Evolutionary conservation across 2,888 invertebrate genomes (phyloP), one percentile per base, ranked within the genome.

Genomic region (Microdon myrmicae): DNA sequence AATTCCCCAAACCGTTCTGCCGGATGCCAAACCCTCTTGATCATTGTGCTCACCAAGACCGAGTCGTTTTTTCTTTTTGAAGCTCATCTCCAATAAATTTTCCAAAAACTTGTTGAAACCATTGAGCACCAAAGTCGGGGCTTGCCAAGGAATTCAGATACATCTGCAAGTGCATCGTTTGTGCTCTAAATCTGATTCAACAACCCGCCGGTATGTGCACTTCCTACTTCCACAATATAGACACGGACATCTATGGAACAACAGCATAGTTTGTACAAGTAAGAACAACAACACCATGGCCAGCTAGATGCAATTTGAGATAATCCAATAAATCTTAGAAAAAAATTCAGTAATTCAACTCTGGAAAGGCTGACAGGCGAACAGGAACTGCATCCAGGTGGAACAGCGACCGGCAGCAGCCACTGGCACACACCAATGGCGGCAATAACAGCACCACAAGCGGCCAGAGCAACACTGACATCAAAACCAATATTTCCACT

Each of bases 401-500:
- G 4, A n/a, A 8, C 13, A 8, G 14, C 31, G 13, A 31, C 23
- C 16, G n/a, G n/a, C n/a, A 10, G 6, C 23, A 41, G 29, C 14
- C 12, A 35, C 26, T 34, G 16, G 20, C 41, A 25, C 9, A 10
- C 25, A 37, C 22, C 12, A 39, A 34, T 23, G 25, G 23, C 22
- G 35, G 4, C 6, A 39, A 12, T 28, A 48, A 34, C 45, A 44
- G 28, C 26, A 44, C 31, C 26, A 22, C 45, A 41, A 47, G 26
- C 43, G 35, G 60, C 48, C 10, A n/a, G n/a, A n/a, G 5, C 23
- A 43, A 43, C 49, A 19, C 45, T 64, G 64, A 64, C 56, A 58
- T 58, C 64, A 64, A 58, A 64, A 64, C 64, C 64, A 64, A 64
- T 64, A 64, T 64, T 64, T 58, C 64, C 47, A 58, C 64, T 56